phyloP scores from a whole-genome alignment of 1,140 invertebrate genomes.

The Drosophila littoralis region DNA sequence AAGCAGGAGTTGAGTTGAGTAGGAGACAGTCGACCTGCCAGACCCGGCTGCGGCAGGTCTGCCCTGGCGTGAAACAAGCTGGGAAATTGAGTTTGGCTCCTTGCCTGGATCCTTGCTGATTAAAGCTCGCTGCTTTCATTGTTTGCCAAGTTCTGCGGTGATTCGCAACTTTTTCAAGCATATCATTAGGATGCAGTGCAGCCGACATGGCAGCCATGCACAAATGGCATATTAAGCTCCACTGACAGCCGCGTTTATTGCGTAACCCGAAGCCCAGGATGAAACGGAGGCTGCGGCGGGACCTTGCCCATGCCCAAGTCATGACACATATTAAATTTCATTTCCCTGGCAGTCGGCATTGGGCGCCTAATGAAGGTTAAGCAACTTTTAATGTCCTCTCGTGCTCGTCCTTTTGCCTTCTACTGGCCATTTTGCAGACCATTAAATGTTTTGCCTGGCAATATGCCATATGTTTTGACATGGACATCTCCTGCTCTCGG shows the following conservation, averaged over 20 bases:
- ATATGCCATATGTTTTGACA: constrained; percentile 79
- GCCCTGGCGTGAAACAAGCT: constrained; percentile 64
- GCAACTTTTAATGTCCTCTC: constrained; percentile 75
- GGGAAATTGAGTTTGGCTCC: constrained; percentile 61
- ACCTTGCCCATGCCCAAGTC: constrained; percentile 8
- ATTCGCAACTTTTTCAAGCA: constrained; percentile 70
- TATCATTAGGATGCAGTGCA: constrained; percentile 73
- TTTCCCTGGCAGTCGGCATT: constrained; percentile 59
- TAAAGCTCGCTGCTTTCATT: constrained; percentile 53
- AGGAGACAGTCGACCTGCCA: constrained; percentile 8
- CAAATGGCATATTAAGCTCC: constrained; percentile 77
- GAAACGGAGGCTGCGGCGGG: too few relatives aligned
- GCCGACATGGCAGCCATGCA: constrained; percentile 47
- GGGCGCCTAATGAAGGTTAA: constrained; percentile 77
- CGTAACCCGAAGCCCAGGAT: constrained; percentile 27
- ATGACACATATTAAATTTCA: constrained; percentile 79
- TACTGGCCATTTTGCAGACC: constrained; percentile 73
- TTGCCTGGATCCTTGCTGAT: constrained; percentile 40
- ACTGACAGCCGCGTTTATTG: constrained; percentile 44
- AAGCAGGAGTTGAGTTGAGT: constrained; percentile 7
- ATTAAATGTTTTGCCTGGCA: constrained; percentile 82
- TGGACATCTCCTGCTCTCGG: constrained; percentile 48
- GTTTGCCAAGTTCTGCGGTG: constrained; percentile 67
- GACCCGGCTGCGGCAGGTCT: constrained; percentile 12
- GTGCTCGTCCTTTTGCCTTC: constrained; percentile 2